phyloP scores from a whole-genome alignment of 2,797 vertebrate genomes.

The Aeoliscus strigatus region DNA sequence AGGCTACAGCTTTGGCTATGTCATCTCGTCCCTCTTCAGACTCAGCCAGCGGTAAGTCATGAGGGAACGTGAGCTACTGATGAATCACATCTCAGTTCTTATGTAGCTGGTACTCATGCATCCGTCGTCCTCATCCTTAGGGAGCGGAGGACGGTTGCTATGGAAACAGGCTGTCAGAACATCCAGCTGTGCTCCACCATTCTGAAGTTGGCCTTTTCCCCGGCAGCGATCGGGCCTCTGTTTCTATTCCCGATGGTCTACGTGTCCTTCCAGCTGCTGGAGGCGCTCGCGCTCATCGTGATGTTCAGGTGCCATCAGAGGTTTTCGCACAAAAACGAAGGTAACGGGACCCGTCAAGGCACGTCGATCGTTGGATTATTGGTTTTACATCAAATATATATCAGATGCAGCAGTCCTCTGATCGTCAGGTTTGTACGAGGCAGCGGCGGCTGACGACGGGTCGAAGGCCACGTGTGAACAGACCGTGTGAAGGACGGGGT shows the following conservation, averaged over 20 bases:
- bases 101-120: constrained; percentile 10
- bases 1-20: constrained; percentile 77
- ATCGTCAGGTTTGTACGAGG: too few species aligned
- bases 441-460: too few species aligned
- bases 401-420: too few species aligned
- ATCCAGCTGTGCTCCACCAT: constrained; percentile 70
- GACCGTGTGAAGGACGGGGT: too few species aligned
- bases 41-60: constrained; percentile 67
- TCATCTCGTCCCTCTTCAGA: constrained; percentile 70
- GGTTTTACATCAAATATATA: too few species aligned
- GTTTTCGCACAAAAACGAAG: constrained; percentile 35
- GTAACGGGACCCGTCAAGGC: too few species aligned
- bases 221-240: constrained; percentile 66
- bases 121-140: constrained; percentile 37
- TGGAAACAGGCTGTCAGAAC: constrained; percentile 85
- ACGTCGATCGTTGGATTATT: too few species aligned
- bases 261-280: constrained; percentile 66
- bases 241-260: constrained; percentile 79
- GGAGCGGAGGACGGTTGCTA: constrained; percentile 69
- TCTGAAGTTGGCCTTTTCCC: constrained; percentile 73
- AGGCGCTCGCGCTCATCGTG: constrained; percentile 65
- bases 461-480: too few species aligned
- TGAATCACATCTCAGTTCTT: constrained; percentile 3
- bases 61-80: neutral
- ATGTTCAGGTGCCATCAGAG: constrained; percentile 61